phyloP scores from a whole-genome alignment of 64 coral and sea anemone genomes.

The Stichodactyla mertensii region DNA sequence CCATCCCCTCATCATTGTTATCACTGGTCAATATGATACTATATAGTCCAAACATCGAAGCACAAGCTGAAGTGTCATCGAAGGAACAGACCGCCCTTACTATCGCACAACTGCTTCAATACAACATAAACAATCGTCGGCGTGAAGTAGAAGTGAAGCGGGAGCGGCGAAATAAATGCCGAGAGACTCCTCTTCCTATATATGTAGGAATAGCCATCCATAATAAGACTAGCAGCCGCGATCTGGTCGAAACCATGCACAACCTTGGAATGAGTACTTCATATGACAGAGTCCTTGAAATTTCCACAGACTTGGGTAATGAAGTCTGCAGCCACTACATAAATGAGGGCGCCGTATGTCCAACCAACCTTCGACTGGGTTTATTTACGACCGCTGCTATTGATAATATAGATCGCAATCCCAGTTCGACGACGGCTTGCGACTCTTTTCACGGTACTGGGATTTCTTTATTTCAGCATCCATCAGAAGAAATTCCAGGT shows the following conservation, averaged over 20 bases:
- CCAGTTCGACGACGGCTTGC: slow-evolving; percentile 26
- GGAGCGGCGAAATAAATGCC: slow-evolving; percentile 37
- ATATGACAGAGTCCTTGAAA: slow-evolving; percentile 34
- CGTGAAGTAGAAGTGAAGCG: slow-evolving; percentile 13
- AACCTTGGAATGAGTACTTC: slow-evolving; percentile 15
- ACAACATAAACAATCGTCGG: slow-evolving; percentile 19
- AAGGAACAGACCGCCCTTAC: slow-evolving; percentile 23
- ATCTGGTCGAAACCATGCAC: slow-evolving; percentile 26
- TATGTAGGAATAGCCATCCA: slow-evolving; percentile 34
- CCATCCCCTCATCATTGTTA: slow-evolving; percentile 41
- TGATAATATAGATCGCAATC: slow-evolving; percentile 52
- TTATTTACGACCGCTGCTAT: slow-evolving; percentile 32
- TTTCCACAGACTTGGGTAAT: slow-evolving; percentile 52
- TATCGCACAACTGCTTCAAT: slow-evolving; percentile 38
- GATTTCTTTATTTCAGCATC: slow-evolving; percentile 35
- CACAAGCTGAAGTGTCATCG: background rate
- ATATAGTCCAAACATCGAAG: slow-evolving; percentile 36
- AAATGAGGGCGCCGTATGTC: slow-evolving; percentile 25
- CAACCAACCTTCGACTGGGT: background rate
- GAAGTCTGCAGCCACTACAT: background rate
- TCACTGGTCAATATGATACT: slow-evolving; percentile 44
- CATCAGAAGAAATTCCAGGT: slow-evolving; percentile 12
- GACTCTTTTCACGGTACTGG: slow-evolving; percentile 61
- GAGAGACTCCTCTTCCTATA: slow-evolving; percentile 46
- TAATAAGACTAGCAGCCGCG: slow-evolving; percentile 40